Evolutionary conservation across 2,888 invertebrate species (phyloP).

Genomic region (Agrilus cyanescens): DNA sequence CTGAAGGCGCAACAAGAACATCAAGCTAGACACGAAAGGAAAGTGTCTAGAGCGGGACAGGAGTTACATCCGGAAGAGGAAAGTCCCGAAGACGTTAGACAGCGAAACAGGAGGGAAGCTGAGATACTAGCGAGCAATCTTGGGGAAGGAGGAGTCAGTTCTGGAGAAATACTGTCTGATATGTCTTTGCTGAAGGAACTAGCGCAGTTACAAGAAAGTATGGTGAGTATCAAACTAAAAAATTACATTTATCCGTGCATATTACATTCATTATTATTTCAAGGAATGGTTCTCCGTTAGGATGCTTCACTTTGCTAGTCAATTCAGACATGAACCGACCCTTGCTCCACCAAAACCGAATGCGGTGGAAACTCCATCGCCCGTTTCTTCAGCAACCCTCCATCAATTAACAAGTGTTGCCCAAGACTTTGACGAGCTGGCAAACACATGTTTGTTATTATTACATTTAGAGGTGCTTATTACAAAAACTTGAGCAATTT

Average conservation of each 20-base stretch:
- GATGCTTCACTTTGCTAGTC: slow-evolving; percentile 47
- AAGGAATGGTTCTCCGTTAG: slow-evolving; percentile 71
- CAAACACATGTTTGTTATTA: slow-evolving; percentile 82
- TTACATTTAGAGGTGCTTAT: slow-evolving; percentile 74
- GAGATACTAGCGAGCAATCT: slow-evolving; percentile 82
- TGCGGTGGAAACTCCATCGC: slow-evolving; percentile 24
- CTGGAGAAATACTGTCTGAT: slow-evolving; percentile 78
- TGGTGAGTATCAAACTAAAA: slow-evolving; percentile 42
- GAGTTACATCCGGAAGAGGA: slow-evolving; percentile 54
- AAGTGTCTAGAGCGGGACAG: slow-evolving; percentile 32
- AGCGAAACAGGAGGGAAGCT: slow-evolving; percentile 76
- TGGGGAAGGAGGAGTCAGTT: slow-evolving; percentile 74
- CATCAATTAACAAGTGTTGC: slow-evolving; percentile 60
- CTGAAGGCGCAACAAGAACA: slow-evolving; percentile 42
- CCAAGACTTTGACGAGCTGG: slow-evolving; percentile 74
- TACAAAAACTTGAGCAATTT: slow-evolving; percentile 1
- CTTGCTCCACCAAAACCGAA: slow-evolving; percentile 32
- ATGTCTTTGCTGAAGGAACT: slow-evolving; percentile 70
- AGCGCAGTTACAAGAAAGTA: slow-evolving; percentile 83
- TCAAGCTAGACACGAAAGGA: slow-evolving; percentile 32
- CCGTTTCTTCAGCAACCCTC: slow-evolving; percentile 45
- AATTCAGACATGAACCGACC: slow-evolving; percentile 40
- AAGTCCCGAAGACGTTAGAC: slow-evolving; percentile 66
- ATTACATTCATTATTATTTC: neutral
- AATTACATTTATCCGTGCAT: neutral